Evolutionary conservation across 1,140 invertebrate genomes (phyloP).

Genomic region (Scylla paramamosain): DNA sequence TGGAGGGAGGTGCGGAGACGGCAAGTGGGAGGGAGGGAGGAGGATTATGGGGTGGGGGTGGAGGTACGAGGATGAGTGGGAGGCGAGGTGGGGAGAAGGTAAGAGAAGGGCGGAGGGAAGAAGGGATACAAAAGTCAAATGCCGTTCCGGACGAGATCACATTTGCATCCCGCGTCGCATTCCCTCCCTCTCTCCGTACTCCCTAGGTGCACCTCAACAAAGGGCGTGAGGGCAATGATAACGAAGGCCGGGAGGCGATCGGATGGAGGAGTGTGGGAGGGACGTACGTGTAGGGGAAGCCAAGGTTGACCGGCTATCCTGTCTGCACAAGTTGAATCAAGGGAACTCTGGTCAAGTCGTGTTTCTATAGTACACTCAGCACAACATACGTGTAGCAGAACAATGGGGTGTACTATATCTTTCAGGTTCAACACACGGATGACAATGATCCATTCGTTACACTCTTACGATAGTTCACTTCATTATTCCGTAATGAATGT

Average conservation of each 20-base stretch:
- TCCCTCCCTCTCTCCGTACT: background rate
- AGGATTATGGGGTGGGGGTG: background rate
- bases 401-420: background rate
- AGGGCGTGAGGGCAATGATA: background rate
- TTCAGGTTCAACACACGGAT: background rate
- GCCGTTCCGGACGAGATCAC: conserved; percentile 17
- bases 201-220: background rate
- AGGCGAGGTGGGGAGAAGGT: background rate
- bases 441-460: background rate
- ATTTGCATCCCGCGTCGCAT: conserved; percentile 9
- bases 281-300: background rate
- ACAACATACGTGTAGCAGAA: background rate
- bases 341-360: background rate
- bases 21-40: background rate
- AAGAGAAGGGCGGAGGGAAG: background rate
- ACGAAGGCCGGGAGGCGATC: background rate
- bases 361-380: background rate
- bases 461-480: too few species aligned
- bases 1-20: background rate
- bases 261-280: background rate
- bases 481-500: too few species aligned
- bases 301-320: background rate
- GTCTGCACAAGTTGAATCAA: background rate
- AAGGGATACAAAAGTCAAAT: conserved; percentile 23
- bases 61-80: background rate